Evolutionary conservation across 2,797 vertebrate species (phyloP).

Genomic region (Lepus oiostolus): DNA sequence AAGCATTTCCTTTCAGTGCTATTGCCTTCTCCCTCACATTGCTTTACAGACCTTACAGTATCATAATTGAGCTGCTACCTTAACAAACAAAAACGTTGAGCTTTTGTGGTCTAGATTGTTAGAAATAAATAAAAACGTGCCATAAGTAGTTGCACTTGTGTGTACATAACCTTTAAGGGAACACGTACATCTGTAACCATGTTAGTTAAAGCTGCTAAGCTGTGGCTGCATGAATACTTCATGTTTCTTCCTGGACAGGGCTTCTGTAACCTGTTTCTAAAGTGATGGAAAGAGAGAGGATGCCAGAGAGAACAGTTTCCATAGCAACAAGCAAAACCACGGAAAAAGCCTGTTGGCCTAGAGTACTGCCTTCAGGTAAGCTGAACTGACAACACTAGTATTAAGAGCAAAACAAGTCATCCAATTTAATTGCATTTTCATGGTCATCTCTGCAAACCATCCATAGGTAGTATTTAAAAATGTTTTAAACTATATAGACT

Average conservation of each 20-base stretch:
- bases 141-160: neutral
- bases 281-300: conserved; percentile 29
- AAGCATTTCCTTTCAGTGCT: neutral
- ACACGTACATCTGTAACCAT: conserved; percentile 10
- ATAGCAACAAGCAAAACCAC: conserved; percentile 77
- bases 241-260: conserved; percentile 62
- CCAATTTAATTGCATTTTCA: conserved; percentile 59
- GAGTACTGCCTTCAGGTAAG: conserved; percentile 13
- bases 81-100: neutral
- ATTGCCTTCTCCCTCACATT: neutral
- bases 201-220: conserved; percentile 24
- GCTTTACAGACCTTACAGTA: neutral
- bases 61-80: neutral
- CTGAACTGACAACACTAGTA: conserved; percentile 43
- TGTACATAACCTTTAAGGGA: neutral
- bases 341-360: conserved; percentile 33
- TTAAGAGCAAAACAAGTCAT: neutral
- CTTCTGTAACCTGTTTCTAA: conserved; percentile 70
- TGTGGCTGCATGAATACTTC: conserved; percentile 59
- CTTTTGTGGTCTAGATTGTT: neutral
- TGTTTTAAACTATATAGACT: neutral
- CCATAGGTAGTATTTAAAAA: neutral
- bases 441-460: conserved; percentile 17
- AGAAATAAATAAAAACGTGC: neutral
- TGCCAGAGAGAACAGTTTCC: conserved; percentile 78